Conservation (phyloP, 2,888 invertebrate genomes). For the Oscheius sp. region DNA sequence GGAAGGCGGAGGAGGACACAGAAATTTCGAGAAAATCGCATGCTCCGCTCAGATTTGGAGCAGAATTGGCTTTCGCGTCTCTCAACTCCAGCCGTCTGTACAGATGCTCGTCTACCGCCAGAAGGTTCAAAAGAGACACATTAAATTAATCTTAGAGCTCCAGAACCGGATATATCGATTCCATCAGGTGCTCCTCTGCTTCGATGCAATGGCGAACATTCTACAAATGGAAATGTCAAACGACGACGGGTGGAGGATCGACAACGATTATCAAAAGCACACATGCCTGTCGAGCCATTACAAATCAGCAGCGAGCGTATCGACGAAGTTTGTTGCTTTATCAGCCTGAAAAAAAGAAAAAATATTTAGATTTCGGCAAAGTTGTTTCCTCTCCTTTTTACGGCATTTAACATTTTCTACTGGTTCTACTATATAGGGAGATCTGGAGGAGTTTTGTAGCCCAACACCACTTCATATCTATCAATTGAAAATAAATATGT, state of each 20-base stretch:
- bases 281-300: conserved; percentile 46
- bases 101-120: conserved; percentile 21
- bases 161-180: conserved; percentile 13
- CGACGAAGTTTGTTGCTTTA: conserved; percentile 57
- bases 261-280: conserved; percentile 31
- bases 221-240: conserved; percentile 26
- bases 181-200: conserved; percentile 26
- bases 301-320: conserved; percentile 65
- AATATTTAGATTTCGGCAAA: conserved; percentile 66
- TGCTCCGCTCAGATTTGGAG: conserved; percentile 65
- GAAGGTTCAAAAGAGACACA: no score
- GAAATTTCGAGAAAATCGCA: conserved; percentile 55
- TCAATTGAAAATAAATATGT: no score
- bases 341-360: no score
- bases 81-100: conserved; percentile 30
- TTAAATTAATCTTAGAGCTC: no score
- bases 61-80: conserved; percentile 64
- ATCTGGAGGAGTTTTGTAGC: conserved; percentile 51
- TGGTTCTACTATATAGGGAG: conserved; percentile 70
- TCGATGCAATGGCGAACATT: conserved; percentile 6
- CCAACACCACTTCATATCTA: no score
- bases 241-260: conserved; percentile 30
- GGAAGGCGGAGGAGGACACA: conserved; percentile 46
- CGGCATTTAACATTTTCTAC: conserved; percentile 69
- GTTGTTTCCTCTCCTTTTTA: conserved; percentile 67